These are phyloP conservation scores for Vesta saturnalis DNA, from an alignment of 2,888 invertebrate genomes.

Conservation along the genomic window DNA sequence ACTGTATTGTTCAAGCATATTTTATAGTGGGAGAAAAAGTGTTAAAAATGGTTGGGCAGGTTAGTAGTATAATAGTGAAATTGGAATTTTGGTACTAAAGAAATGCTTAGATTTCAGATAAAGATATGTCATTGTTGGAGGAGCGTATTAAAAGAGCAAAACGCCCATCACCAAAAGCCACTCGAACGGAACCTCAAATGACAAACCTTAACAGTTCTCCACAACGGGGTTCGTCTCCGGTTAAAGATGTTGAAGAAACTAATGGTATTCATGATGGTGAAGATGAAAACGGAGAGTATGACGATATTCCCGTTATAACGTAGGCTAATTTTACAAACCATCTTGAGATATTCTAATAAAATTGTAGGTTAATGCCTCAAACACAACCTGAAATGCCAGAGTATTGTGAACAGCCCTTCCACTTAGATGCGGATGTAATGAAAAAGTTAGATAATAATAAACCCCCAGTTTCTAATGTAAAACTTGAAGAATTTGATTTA, in stretches of 20 bases:
- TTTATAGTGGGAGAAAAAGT: conserved; percentile 90
- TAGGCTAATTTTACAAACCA: conserved; percentile 30
- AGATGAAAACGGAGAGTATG: conserved; percentile 60
- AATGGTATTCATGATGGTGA: conserved; percentile 49
- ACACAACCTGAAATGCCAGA: neutral
- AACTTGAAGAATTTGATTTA: conserved; percentile 60
- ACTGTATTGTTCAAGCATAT: conserved; percentile 91
- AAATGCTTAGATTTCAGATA: conserved; percentile 83
- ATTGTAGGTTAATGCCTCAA: neutral
- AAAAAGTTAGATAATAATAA: conserved; percentile 70
- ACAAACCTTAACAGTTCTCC: conserved; percentile 13
- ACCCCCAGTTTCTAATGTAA: conserved; percentile 43
- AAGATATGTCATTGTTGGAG: conserved; percentile 92
- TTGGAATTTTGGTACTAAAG: neutral
- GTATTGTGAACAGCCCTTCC: conserved; percentile 78
- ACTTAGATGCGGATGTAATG: conserved; percentile 78
- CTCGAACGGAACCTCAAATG: conserved; percentile 35
- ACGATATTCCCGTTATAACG: conserved; percentile 49
- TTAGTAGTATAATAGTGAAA: conserved; percentile 57
- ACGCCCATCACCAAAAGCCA: conserved; percentile 62
- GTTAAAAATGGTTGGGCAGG: conserved; percentile 91
- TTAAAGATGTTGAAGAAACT: conserved; percentile 43
- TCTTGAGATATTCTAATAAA: neutral
- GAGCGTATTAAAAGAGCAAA: conserved; percentile 95
- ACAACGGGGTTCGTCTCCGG: conserved; percentile 20